Evolutionary conservation across 2,113 vertebrate genomes (phyloP).

Genomic region (Copsychus sechellarum): DNA sequence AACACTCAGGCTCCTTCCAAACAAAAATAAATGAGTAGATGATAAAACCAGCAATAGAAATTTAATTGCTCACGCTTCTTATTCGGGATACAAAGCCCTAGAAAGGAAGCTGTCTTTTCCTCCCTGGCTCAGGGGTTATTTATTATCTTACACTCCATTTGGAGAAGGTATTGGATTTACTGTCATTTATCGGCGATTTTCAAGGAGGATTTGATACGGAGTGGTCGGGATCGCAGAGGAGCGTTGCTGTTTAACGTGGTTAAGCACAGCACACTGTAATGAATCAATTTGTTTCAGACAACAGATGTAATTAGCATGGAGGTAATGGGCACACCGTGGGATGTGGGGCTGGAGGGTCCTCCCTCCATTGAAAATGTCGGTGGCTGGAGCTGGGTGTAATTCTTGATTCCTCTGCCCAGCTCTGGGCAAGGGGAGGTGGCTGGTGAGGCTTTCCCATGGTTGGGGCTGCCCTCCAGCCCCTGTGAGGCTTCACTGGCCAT

Average conservation of each 20-base stretch:
- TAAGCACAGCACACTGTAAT: slow-evolving; percentile 25
- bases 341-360: background rate
- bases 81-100: background rate
- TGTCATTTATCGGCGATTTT: background rate
- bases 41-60: background rate
- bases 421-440: background rate
- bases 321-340: background rate
- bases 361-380: accelerated
- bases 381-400: background rate
- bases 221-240: background rate
- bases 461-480: background rate
- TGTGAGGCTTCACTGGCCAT: accelerated
- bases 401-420: background rate
- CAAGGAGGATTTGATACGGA: background rate
- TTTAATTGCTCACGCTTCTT: background rate
- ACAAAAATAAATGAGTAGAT: background rate
- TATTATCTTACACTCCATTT: background rate
- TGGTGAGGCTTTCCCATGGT: background rate
- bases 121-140: background rate
- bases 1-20: background rate
- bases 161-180: background rate
- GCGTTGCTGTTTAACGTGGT: background rate
- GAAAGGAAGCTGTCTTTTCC: background rate
- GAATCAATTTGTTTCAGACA: slow-evolving; percentile 62
- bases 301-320: slow-evolving; percentile 25